phyloP scores from a whole-genome alignment of 2,888 invertebrate species.

The Abrostola tripartita region DNA sequence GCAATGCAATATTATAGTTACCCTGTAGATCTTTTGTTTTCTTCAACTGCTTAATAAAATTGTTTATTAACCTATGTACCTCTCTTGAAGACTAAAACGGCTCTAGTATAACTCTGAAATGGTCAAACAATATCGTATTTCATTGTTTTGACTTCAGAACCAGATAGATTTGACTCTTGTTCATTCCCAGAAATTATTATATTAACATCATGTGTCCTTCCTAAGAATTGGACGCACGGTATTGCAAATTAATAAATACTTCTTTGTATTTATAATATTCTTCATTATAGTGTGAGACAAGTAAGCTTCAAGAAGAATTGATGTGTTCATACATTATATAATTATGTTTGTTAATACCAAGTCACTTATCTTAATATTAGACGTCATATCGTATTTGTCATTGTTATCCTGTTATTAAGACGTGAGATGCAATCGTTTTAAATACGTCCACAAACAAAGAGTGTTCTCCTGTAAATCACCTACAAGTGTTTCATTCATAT shows the following conservation, averaged over 20 bases:
- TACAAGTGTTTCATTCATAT: slow-evolving; percentile 6
- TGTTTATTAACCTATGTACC: too few relatives aligned
- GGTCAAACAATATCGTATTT: slow-evolving; percentile 15
- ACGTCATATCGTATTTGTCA: slow-evolving; percentile 25
- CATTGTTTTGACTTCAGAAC: slow-evolving; percentile 34
- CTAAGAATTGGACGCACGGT: too few relatives aligned
- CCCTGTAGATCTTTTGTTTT: too few relatives aligned
- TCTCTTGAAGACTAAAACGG: neutral
- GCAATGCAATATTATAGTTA: too few relatives aligned
- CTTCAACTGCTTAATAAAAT: too few relatives aligned
- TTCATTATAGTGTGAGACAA: neutral
- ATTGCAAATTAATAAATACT: too few relatives aligned
- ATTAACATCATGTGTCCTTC: neutral
- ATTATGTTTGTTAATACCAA: slow-evolving; percentile 2
- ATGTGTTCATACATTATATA: neutral
- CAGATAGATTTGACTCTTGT: slow-evolving; percentile 21
- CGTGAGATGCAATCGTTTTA: slow-evolving; percentile 30
- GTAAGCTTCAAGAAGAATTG: neutral
- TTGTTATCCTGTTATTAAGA: slow-evolving; percentile 23
- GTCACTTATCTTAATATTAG: slow-evolving; percentile 38
- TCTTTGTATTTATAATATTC: neutral
- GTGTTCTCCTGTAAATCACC: neutral
- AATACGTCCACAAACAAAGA: slow-evolving; percentile 22
- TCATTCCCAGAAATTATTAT: neutral
- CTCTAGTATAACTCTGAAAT: neutral